Evolutionary conservation across 2,113 vertebrate genomes (phyloP), one percentile per base, ranked within the genome.

Genomic region (Cebus imitator): DNA sequence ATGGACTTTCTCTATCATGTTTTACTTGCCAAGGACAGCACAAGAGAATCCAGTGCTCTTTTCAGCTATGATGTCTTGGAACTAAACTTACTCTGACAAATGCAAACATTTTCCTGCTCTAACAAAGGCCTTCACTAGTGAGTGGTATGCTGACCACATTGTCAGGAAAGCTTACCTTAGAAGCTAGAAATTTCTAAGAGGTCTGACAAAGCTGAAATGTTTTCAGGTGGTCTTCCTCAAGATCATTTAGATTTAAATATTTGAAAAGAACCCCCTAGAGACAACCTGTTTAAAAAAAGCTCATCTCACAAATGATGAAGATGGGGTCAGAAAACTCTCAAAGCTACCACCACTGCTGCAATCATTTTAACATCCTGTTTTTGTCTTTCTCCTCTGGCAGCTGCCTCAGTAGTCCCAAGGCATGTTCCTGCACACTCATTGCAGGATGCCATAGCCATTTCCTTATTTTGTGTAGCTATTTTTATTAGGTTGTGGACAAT

Each of bases 371-470:
- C 98, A 99, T 99, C 99, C 99, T 99, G 99, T 98, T 98, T 99
- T 99, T 98, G 98, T 99, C 97, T 96, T 97, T 98, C 92, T 98
- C 61, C 91, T 97, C 95, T 96, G 95, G 98, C 90, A 78, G 95
- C 97, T 73, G 52, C 97, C 97, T 98, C 96, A 81, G 97, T 97
- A 83, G 95, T 98, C 98, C 97, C 96, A 95, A 97, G 97, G 97
- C 96, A n/a, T 95, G 96, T 98, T 98, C 98, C 97, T 98, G 97
- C 95, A 85, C 93, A 94, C 97, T 98, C 97, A 96, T 95, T 97
- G 98, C 99, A 99, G 99, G 99, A 99, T 98, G 98, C 98, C 98
- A 97, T 86, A 78, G 97, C 97, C 98, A 98, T 99, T 99, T 99
- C 99, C 99, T 98, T 95, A 98, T 97, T 99, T 98, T 98, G 98